Conservation (phyloP, 35 echinoderm and acorn worm genomes). For the Ophiothrix spiculata region DNA sequence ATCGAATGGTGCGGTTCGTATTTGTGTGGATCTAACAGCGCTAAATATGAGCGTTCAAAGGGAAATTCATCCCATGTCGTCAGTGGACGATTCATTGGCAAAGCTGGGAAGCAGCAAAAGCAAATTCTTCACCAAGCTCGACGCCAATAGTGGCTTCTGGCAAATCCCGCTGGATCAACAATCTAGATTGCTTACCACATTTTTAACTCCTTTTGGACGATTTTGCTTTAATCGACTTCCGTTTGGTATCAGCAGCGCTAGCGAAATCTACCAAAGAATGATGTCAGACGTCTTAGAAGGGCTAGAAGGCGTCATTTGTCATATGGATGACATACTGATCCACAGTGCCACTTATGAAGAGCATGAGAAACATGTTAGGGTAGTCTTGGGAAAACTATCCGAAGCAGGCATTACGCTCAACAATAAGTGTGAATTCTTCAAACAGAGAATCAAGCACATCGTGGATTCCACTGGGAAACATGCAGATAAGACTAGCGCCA, state of each 20-base stretch:
- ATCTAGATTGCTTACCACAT: slow-evolving; percentile 46
- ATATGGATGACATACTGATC: slow-evolving; percentile 76
- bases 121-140: slow-evolving; percentile 44
- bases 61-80: slow-evolving; percentile 34
- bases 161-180: slow-evolving; percentile 52
- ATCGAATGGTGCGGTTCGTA: slow-evolving; percentile 27
- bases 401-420: slow-evolving; percentile 59
- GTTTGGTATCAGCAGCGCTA: slow-evolving; percentile 46
- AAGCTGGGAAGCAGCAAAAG: slow-evolving; percentile 30
- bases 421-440: slow-evolving; percentile 36
- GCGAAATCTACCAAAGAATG: slow-evolving; percentile 48
- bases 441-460: slow-evolving; percentile 18
- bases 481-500: no score
- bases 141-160: slow-evolving; percentile 64
- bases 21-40: slow-evolving; percentile 54
- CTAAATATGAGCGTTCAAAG: slow-evolving; percentile 46
- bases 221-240: slow-evolving; percentile 54
- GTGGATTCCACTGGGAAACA: slow-evolving; percentile 22
- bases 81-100: slow-evolving; percentile 46
- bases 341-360: slow-evolving; percentile 34
- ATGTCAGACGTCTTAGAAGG: slow-evolving; percentile 58
- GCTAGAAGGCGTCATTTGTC: slow-evolving; percentile 47
- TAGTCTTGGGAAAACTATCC: slow-evolving; percentile 24
- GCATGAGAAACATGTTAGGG: slow-evolving; percentile 45
- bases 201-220: slow-evolving; percentile 52